Conservation (phyloP, 2,888 invertebrate genomes). For the Parochlus steinenii region DNA sequence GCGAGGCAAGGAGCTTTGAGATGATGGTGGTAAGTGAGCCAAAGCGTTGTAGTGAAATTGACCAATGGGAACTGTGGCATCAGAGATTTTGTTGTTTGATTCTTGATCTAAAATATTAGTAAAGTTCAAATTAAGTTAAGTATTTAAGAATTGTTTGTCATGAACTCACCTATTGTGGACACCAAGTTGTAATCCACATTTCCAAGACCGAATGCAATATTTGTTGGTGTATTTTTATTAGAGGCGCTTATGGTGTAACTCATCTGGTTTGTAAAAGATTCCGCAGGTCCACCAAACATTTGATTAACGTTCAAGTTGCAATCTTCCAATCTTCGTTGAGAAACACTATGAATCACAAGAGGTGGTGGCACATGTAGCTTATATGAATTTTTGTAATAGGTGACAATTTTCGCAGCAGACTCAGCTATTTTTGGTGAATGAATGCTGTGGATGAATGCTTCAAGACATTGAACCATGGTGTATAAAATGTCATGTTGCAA, state of each 20-base stretch:
- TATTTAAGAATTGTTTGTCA: too few relatives aligned
- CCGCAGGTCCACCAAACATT: too few relatives aligned
- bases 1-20: constrained; percentile 40
- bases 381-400: constrained; percentile 62
- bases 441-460: constrained; percentile 52
- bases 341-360: constrained; percentile 53
- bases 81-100: constrained; percentile 21
- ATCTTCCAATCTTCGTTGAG: constrained; percentile 53
- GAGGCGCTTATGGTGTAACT: constrained; percentile 61
- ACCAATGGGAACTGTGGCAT: constrained; percentile 18
- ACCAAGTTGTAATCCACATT: constrained; percentile 50
- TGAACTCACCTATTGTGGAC: constrained; percentile 59
- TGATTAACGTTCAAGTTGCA: too few relatives aligned
- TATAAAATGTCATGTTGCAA: constrained; percentile 80
- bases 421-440: constrained; percentile 66
- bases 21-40: constrained; percentile 37
- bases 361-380: constrained; percentile 58
- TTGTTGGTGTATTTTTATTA: constrained; percentile 51
- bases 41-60: constrained; percentile 26
- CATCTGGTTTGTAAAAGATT: too few relatives aligned
- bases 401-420: constrained; percentile 67
- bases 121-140: constrained; percentile 10
- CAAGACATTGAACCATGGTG: constrained; percentile 78
- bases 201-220: constrained; percentile 43
- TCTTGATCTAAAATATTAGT: constrained; percentile 34